Conservation (phyloP, 2,797 vertebrate species). For the Megaceryle alcyon region DNA sequence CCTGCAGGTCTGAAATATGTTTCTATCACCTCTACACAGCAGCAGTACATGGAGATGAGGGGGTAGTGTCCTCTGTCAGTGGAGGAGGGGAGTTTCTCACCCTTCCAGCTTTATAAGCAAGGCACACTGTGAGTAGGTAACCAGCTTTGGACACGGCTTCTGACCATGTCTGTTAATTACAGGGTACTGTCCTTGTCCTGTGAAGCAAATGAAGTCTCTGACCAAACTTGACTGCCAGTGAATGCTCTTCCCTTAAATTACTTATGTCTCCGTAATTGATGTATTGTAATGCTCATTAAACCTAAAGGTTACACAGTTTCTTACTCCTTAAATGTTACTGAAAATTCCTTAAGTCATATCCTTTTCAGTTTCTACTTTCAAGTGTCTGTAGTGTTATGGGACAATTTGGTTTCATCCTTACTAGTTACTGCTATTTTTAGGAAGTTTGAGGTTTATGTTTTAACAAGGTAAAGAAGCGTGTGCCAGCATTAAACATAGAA, state of each 20-base stretch:
- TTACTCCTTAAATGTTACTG: background rate
- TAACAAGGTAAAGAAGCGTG: background rate
- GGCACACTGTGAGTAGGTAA: background rate
- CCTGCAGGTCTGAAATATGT: background rate
- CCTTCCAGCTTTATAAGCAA: background rate
- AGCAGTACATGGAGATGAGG: background rate
- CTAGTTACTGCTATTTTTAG: background rate
- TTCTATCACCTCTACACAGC: background rate
- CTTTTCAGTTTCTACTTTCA: slow-evolving; percentile 1
- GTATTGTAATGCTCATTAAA: background rate
- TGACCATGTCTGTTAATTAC: background rate
- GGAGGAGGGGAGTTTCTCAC: background rate
- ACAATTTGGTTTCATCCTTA: background rate
- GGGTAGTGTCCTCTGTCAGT: background rate
- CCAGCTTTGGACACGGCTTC: background rate
- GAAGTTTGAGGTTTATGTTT: background rate
- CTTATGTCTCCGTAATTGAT: background rate
- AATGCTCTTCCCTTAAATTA: background rate
- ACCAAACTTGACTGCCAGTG: background rate
- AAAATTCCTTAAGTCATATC: background rate
- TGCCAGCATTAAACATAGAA: background rate
- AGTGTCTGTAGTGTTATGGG: background rate
- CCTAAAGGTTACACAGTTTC: background rate
- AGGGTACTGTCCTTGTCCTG: background rate
- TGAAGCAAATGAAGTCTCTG: background rate